Conservation (phyloP, 2,797 vertebrate species). For the Periophthalmus magnuspinnatus region DNA sequence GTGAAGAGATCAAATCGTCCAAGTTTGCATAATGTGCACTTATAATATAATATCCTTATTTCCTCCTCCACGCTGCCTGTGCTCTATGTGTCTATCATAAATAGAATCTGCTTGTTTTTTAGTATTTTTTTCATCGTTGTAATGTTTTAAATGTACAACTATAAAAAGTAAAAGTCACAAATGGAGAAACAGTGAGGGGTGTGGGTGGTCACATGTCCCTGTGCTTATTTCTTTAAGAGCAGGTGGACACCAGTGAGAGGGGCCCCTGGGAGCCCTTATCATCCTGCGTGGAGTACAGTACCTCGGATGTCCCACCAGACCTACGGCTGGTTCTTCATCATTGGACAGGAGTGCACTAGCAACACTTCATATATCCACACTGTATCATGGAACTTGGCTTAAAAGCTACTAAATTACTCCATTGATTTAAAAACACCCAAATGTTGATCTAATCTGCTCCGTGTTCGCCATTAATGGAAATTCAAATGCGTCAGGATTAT, state of each 20-base stretch:
- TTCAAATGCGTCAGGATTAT: no score
- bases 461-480: neutral
- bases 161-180: slow-evolving; percentile 53
- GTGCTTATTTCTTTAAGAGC: slow-evolving; percentile 76
- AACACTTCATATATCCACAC: neutral
- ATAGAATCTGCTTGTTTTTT: slow-evolving; percentile 84
- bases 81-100: slow-evolving; percentile 92
- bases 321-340: slow-evolving; percentile 58
- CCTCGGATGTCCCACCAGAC: slow-evolving; percentile 80
- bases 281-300: slow-evolving; percentile 78
- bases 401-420: neutral
- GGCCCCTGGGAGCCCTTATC: slow-evolving; percentile 38
- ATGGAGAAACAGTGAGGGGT: slow-evolving; percentile 49
- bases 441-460: neutral
- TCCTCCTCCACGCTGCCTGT: slow-evolving; percentile 71
- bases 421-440: slow-evolving; percentile 8
- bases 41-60: slow-evolving; percentile 86
- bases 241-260: slow-evolving; percentile 71
- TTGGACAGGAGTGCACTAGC: slow-evolving; percentile 21
- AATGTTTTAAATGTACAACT: slow-evolving; percentile 69
- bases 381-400: slow-evolving; percentile 5
- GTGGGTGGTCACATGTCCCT: slow-evolving; percentile 72
- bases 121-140: slow-evolving; percentile 67
- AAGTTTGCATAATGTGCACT: slow-evolving; percentile 91
- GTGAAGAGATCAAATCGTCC: slow-evolving; percentile 66